These are phyloP conservation scores for Lasioglossum albipes DNA, from an alignment of 1,140 invertebrate genomes.

Conservation along the genomic window DNA sequence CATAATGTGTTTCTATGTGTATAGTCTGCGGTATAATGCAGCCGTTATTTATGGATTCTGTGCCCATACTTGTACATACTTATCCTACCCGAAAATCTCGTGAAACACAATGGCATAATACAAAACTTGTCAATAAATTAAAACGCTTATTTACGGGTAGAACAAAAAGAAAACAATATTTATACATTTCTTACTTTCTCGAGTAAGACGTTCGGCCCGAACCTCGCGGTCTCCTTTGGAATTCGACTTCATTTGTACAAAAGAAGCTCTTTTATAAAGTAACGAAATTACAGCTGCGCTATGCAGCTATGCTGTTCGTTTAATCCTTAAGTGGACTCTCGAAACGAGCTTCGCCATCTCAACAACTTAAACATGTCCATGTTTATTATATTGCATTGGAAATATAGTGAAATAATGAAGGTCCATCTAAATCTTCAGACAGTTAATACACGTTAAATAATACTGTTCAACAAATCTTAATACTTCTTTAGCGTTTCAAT, in stretches of 20 bases:
- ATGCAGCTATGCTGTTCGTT: background rate
- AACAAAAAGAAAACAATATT: slow-evolving; percentile 7
- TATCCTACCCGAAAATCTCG: background rate
- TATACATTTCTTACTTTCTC: slow-evolving; percentile 6
- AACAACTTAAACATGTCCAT: too few relatives aligned
- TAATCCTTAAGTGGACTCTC: too few relatives aligned
- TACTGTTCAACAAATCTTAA: too few relatives aligned
- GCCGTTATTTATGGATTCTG: background rate
- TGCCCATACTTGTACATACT: background rate
- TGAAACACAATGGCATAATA: slow-evolving; percentile 10
- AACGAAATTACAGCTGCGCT: background rate
- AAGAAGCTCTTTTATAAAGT: background rate
- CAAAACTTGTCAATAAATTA: slow-evolving; percentile 16
- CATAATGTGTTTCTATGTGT: background rate
- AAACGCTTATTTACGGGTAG: slow-evolving; percentile 4
- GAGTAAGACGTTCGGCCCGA: background rate
- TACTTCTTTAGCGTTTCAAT: too few relatives aligned
- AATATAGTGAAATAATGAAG: too few relatives aligned
- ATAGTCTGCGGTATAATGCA: background rate
- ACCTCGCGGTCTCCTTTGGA: background rate
- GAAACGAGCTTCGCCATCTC: too few relatives aligned
- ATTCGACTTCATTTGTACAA: slow-evolving; percentile 3
- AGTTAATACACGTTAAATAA: too few relatives aligned
- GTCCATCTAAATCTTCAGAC: too few relatives aligned
- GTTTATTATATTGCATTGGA: too few relatives aligned